These are phyloP conservation scores for Argyrosomus regius DNA, from an alignment of 2,797 vertebrate species.

Conservation along the genomic window DNA sequence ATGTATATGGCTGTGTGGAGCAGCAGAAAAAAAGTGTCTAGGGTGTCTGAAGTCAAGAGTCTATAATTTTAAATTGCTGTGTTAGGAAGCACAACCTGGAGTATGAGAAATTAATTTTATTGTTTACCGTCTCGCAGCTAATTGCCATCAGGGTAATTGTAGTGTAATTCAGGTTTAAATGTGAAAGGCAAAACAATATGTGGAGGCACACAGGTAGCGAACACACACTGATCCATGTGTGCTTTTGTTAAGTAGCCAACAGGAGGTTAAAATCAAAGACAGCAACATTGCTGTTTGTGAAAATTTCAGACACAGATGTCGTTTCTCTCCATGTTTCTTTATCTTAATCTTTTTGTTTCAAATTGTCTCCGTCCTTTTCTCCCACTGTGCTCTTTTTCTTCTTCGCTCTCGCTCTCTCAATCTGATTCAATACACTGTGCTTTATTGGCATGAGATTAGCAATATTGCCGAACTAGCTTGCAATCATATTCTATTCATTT, in stretches of 20 bases:
- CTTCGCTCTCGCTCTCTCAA: slow-evolving; percentile 21
- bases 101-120: slow-evolving; percentile 38
- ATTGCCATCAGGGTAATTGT: slow-evolving; percentile 71
- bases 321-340: slow-evolving; percentile 22
- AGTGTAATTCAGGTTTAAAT: slow-evolving; percentile 71
- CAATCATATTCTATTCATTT: slow-evolving; percentile 55
- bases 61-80: slow-evolving; percentile 34
- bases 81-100: slow-evolving; percentile 29
- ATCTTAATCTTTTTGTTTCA: slow-evolving; percentile 21
- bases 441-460: slow-evolving; percentile 61
- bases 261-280: slow-evolving; percentile 31
- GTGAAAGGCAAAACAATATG: slow-evolving; percentile 68
- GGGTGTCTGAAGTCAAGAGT: not conserved
- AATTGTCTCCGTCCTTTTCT: slow-evolving; percentile 15
- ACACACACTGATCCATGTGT: slow-evolving; percentile 37
- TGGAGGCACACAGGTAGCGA: slow-evolving; percentile 40
- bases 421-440: slow-evolving; percentile 42
- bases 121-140: slow-evolving; percentile 47
- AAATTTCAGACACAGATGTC: not conserved
- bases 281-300: slow-evolving; percentile 12
- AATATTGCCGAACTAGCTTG: slow-evolving; percentile 27
- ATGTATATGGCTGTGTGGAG: not conserved
- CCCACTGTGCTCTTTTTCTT: slow-evolving; percentile 17
- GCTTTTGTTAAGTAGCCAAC: slow-evolving; percentile 51
- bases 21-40: not conserved